A percentile compares a stretch with the other conserved stretches of the same genome.
Evolutionary conservation across 2,888 invertebrate genomes (phyloP).

Genomic region (Notodonta dromedarius): DNA sequence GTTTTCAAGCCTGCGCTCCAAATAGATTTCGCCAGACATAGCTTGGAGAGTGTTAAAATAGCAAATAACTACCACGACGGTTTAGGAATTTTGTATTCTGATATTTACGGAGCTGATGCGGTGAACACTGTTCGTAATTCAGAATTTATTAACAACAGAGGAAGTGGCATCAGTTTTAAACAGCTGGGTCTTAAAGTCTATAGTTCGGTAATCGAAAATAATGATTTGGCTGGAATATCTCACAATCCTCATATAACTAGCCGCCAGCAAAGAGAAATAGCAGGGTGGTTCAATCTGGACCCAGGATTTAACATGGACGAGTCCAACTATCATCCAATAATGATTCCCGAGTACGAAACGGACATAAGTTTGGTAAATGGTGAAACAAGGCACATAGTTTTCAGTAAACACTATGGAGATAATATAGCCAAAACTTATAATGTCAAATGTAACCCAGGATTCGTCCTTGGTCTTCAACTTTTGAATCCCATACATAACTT

Average conservation of each 20-base stretch:
- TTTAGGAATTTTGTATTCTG: conserved; percentile 96
- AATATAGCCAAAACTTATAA: conserved; percentile 83
- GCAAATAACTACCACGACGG: conserved; percentile 96
- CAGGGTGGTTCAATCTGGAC: conserved; percentile 94
- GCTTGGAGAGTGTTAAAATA: conserved; percentile 91
- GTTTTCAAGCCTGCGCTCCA: conserved; percentile 95
- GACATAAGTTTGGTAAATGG: conserved; percentile 87
- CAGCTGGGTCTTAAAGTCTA: conserved; percentile 93
- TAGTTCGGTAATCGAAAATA: conserved; percentile 92
- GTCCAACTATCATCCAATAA: conserved; percentile 89
- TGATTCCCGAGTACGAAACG: conserved; percentile 87
- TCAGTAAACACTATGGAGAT: conserved; percentile 86
- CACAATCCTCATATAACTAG: conserved; percentile 95
- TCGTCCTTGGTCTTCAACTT: conserved; percentile 94
- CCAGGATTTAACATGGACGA: conserved; percentile 87
- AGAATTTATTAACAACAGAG: conserved; percentile 92
- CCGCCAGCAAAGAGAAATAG: conserved; percentile 94
- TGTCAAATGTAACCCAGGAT: conserved; percentile 90
- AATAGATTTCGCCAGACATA: conserved; percentile 93
- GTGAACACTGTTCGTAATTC: conserved; percentile 93
- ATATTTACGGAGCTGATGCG: conserved; percentile 94
- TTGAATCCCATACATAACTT: conserved; percentile 95
- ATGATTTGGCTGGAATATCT: conserved; percentile 93
- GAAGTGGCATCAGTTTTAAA: conserved; percentile 95
- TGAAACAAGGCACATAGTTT: conserved; percentile 92